A percentile compares a stretch with the other conserved stretches of the same genome.
Evolutionary conservation across 2,797 vertebrate genomes (phyloP).

Genomic region (Spea hammondii): DNA sequence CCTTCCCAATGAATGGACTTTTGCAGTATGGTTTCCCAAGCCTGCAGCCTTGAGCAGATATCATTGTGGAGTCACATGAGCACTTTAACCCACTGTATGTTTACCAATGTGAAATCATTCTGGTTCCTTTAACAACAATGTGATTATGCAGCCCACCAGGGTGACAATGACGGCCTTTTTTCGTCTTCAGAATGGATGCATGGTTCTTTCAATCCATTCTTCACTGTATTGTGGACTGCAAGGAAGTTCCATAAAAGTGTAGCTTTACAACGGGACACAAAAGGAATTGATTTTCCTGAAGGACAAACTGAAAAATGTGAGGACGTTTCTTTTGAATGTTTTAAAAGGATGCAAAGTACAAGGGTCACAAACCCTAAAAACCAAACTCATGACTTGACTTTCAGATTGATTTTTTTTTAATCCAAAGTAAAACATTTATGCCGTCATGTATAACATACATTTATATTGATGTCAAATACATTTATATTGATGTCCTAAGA

Average conservation of each 20-base stretch:
- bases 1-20: slow-evolving; percentile 61
- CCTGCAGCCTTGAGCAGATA: slow-evolving; percentile 49
- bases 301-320: background rate
- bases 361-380: background rate
- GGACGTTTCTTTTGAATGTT: background rate
- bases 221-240: too few relatives aligned
- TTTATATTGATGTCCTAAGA: background rate
- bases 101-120: slow-evolving; percentile 71
- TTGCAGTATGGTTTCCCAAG: slow-evolving; percentile 53
- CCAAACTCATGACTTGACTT: background rate
- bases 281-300: background rate
- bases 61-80: slow-evolving; percentile 65
- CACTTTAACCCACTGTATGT: slow-evolving; percentile 88
- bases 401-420: background rate
- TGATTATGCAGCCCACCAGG: background rate
- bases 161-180: background rate
- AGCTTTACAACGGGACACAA: background rate
- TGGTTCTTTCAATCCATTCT: too few relatives aligned
- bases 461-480: background rate
- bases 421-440: background rate
- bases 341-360: background rate
- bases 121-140: slow-evolving; percentile 66
- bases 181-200: background rate
- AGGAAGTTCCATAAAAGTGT: background rate
- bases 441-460: background rate